Percentiles rank a stretch among this genome's conserved stretches.
Evolutionary conservation across 2,888 invertebrate genomes (phyloP).

Genomic region (Cephus nigrinus): DNA sequence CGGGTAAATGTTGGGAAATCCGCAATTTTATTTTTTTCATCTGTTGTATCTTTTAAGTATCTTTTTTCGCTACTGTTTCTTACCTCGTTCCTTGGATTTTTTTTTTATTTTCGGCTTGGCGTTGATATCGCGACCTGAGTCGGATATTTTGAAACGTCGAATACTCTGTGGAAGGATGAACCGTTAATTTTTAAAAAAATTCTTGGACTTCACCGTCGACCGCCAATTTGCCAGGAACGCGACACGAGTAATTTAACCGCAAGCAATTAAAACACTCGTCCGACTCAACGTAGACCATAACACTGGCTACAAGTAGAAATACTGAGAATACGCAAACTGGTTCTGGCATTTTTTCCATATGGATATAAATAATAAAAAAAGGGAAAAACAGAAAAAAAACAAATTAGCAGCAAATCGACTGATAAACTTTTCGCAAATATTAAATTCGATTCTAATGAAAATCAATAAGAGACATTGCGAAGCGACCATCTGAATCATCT

Average conservation of each 20-base stretch:
- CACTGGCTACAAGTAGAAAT: neutral
- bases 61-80: neutral
- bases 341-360: too few relatives aligned
- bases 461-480: neutral
- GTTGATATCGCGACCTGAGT: neutral
- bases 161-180: neutral
- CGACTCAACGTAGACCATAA: neutral
- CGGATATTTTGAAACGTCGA: neutral
- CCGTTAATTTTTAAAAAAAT: neutral
- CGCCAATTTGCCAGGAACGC: neutral
- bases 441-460: neutral
- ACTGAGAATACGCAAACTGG: neutral
- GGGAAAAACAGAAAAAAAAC: neutral
- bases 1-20: neutral
- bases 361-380: neutral
- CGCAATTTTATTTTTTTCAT: neutral
- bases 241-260: neutral
- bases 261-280: neutral
- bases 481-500: neutral
- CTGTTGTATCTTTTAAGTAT: neutral
- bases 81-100: neutral
- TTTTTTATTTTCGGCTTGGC: neutral
- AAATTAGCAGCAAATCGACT: constrained; percentile 20
- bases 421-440: constrained; percentile 14
- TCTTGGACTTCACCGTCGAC: neutral